Evolutionary conservation across 2,888 invertebrate genomes (phyloP), one percentile per base, ranked within the genome.

Genomic region (Dynastes maya): DNA sequence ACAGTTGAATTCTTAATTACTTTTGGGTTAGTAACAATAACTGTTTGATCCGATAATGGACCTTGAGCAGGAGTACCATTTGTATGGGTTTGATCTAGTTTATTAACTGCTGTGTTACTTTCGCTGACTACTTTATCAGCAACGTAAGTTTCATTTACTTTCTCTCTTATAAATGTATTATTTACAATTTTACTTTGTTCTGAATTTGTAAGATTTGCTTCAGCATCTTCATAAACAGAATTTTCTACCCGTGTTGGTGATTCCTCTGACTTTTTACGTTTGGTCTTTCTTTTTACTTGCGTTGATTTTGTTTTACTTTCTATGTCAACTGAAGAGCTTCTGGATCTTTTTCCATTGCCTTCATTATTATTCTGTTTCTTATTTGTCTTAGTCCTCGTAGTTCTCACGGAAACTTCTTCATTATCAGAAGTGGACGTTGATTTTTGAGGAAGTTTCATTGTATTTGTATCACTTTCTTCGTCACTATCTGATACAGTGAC

Each of bases 401-500:
- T 78, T 27, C 80, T 78, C 9, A 75, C 70, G 8, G 45, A 45
- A 45, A 45, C 45, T 45, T 45, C 45, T 45, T 45, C 45, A 76
- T 72, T 16, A 22, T 8, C 22, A n/a, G 55, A 58, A 58, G 8
- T 58, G 9, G 3, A 53, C 1, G 3, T 5, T 22, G 22, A 58
- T 22, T 58, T 16, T 58, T 22, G 16, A 58, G 55, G 22, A n/a
- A 16, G 22, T 40, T 51, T 40, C 75, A 80, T 80, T 70, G 72
- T 67, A 71, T 80, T 49, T 6, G 3, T 32, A 32, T 77, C 80
- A 72, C 64, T 63, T 40, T 84, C 83, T 63, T 83, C 83, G 2
- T 84, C 84, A n/a, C 82, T 81, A 27, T 85, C 85, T 6, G 77
- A 78, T 55, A 86, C 79, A 68, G 81, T 82, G 13, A 86, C 81